Base-by-base conservation (phyloP, 2,113 vertebrate species). In the Pachycephala philippinensis region DNA sequence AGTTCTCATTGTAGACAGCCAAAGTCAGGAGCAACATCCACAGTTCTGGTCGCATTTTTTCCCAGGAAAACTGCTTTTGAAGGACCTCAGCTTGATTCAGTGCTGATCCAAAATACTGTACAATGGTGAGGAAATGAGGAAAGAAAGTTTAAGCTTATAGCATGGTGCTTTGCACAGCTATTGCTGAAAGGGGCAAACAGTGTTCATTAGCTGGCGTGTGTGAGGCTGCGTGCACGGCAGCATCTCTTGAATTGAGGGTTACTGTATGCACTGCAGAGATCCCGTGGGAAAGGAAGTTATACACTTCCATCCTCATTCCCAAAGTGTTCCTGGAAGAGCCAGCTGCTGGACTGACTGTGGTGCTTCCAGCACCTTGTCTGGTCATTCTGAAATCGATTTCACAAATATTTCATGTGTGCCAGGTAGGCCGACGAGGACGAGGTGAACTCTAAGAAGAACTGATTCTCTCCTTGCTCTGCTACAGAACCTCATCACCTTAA, bases 391-490 rank as follows among this genome's bases (percentile, higher is more conserved):
- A 86, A 92, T 68, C 63, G 85, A 88, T 93, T 94, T 92, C 63
- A 86, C 65, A 84, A 94, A 92, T 90, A 90, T 90, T 94, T 96
- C 76, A 49, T 77, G 63, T 74, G 56, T 70, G 31, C 87, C 79
- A 88, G 90, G 75, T 70, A 59, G 33, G 50, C 53, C 5, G 14
- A 86, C 10, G 88, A 94, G 79, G 50, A 83, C 4, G 24, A 76
- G 15, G 72, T 14, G 28, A 69, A 78, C 52, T 71, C 60, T 89
- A 64, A 75, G 82, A 96, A 82, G 61, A 86, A 93, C 75, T 93
- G 56, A 94, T 96, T 81, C 64, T 84, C 27, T 26, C 9, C 23
- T 60, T 89, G 49, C 53, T 87, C 76, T 92, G 69, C 52, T 90
- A 13, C 59, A 35, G 80, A 76, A 82, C 69, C 16, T 60, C 44